These are phyloP conservation scores for Phyllotreta striolata DNA, from an alignment of 2,888 invertebrate genomes.

Conservation along the genomic window DNA sequence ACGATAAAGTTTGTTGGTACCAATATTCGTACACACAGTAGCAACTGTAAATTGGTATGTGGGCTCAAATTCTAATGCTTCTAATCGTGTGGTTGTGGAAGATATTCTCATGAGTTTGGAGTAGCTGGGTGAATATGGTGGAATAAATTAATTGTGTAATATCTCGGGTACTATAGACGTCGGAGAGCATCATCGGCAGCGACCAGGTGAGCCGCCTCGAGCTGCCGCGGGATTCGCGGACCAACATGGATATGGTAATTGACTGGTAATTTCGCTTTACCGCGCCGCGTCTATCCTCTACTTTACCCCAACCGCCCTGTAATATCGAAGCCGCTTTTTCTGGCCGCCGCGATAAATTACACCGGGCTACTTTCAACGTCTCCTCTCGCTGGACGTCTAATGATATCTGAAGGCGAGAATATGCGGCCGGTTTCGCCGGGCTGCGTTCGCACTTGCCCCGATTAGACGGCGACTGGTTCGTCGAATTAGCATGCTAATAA, in stretches of 20 bases:
- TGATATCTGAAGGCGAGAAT: constrained; percentile 29
- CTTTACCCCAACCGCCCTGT: constrained; percentile 57
- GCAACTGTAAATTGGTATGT: too few relatives aligned
- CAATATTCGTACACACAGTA: too few relatives aligned
- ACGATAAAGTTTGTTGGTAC: neutral
- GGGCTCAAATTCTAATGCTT: too few relatives aligned
- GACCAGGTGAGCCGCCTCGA: constrained; percentile 47
- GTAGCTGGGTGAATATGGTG: too few relatives aligned
- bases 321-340: constrained; percentile 56
- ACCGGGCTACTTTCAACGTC: constrained; percentile 35
- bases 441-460: constrained; percentile 20
- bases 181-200: constrained; percentile 33
- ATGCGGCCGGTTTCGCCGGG: constrained; percentile 25
- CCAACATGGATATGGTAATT: constrained; percentile 56
- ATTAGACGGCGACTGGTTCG: neutral
- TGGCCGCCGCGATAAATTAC: constrained; percentile 38
- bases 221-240: constrained; percentile 36
- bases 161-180: constrained; percentile 3
- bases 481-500: too few relatives aligned
- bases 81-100: too few relatives aligned
- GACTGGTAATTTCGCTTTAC: constrained; percentile 56
- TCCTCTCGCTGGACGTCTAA: constrained; percentile 24
- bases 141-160: neutral
- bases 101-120: too few relatives aligned
- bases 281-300: constrained; percentile 26